Base-by-base conservation (phyloP, 2,888 invertebrate genomes). In the Callinectes sapidus region DNA sequence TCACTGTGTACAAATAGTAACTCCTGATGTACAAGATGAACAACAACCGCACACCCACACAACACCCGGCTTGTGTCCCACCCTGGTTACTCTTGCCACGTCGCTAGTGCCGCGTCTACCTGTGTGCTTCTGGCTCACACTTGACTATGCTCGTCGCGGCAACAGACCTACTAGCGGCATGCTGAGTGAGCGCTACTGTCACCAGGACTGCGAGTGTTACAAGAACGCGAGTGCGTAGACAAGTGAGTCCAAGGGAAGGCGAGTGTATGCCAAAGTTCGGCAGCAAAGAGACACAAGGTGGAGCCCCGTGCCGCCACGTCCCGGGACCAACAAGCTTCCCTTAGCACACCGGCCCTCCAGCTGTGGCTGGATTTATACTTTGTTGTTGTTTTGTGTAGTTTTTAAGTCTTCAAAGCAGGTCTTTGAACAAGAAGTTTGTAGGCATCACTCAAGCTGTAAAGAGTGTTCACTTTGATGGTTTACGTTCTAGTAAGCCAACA, bases 401-500 rank as follows among this genome's bases (percentile, higher is more conserved):
- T 66, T 71, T 23, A 55, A 32, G 32, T 55, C 81, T 81, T 91
- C 91, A 91, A 91, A 91, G 91, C 91, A 89, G 91, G 91, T 91
- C 91, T 91, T 91, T 91, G 91, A 91, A 91, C 81, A 23, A 55
- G 71, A 42, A 91, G 66, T 61, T 91, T 39, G 54, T 61, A 77
- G 39, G 32, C 89, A 88, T 89, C 91, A 91, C 35, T 88, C 32
- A 32, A 42, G 61, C 13, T 35, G 42, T 2, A 35, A 18, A 61
- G 32, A 14, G 32, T 81, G n/a, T 61, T 10, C 42, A 48, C 8
- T 39, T 39, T 8, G 35, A 55, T 91, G 89, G 92, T 92, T 92
- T 92, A 66, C 92, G 92, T 92, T 92, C 61, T 92, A 92, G 92
- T 89, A 92, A 89, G 81, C 91, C 89, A 91, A 39, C 42, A 71